Evolutionary conservation across 2,113 vertebrate genomes (phyloP), one percentile per base, ranked within the genome.

Genomic region (Sitta europaea): DNA sequence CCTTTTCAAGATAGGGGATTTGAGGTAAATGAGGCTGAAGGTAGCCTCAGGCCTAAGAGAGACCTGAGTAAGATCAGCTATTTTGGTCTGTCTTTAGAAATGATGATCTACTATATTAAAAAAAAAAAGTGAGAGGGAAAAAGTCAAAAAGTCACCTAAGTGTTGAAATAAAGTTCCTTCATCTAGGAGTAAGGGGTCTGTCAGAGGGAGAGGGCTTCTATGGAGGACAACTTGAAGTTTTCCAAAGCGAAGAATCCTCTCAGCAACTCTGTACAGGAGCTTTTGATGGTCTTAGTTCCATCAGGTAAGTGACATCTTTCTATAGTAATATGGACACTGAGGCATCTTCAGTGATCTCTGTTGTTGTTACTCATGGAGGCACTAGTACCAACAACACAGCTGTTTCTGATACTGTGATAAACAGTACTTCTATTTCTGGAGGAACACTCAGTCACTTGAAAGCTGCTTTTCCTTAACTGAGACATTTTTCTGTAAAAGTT

Each of bases 371-470:
- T 86, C 27, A 51, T 23, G 1, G 4, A 66, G 88, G 38, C 29
- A 16, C 28, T 65, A 93, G 74, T 68, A 82, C 74, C 90, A 86
- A 20, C 82, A 79, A 27, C 58, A 62, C 36, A 93, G 54, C 50
- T 35, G 0, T 29, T 62, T 45, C 19, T 86, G 40, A 50, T 88
- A 8, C 82, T 83, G 54, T 90, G 85, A 73, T 54, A 90, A 90
- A 58, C 75, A 79, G 45, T 45, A 54, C 50, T 91, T 76, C 88
- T 90, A 33, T 96, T 96, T 94, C 67, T 86, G 86, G 86, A 83
- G 82, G 86, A 95, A 42, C 75, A 83, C 18, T 7, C 65, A 51
- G 93, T 74, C 53, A 47, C 68, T 81, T 58, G 51, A 86, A 86
- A 93, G 78, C 82, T 86, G 75, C 38, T 93, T 90, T 95, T 88